Percentiles rank a stretch among this genome's conserved stretches.
These are phyloP conservation scores for Hydractinia echinata DNA, from an alignment of 30 jellyfish, hydroid and myxozoan genomes.

Conservation along the genomic window DNA sequence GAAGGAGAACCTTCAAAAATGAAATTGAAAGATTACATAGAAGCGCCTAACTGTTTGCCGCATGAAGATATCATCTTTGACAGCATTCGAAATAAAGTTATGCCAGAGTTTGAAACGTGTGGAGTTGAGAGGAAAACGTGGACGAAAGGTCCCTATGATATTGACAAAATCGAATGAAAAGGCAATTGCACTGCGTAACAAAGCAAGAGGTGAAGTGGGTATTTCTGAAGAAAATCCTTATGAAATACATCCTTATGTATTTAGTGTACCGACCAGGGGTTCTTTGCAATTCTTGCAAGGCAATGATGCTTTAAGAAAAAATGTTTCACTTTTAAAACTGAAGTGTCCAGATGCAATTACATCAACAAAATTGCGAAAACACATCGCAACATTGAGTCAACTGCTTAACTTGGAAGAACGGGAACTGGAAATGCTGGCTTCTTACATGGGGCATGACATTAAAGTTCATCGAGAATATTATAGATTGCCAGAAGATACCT, in stretches of 20 bases:
- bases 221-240: constrained; percentile 27
- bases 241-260: constrained; percentile 33
- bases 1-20: too few relatives aligned
- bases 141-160: constrained; percentile 36
- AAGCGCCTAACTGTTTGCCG: not conserved
- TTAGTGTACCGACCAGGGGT: constrained; percentile 49
- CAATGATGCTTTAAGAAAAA: constrained; percentile 37
- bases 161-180: constrained; percentile 8
- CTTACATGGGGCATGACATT: constrained; percentile 56
- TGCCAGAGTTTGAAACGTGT: constrained; percentile 34
- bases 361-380: constrained; percentile 39
- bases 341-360: constrained; percentile 43
- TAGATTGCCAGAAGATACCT: constrained; percentile 46
- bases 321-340: constrained; percentile 8
- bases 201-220: constrained; percentile 33
- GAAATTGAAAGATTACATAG: too few relatives aligned
- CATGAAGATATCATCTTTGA: constrained; percentile 37
- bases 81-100: constrained; percentile 39
- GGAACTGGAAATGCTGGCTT: constrained; percentile 53
- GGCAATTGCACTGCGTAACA: constrained; percentile 2
- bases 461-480: constrained; percentile 53
- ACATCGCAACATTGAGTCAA: constrained; percentile 51
- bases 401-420: constrained; percentile 34
- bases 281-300: constrained; percentile 41
- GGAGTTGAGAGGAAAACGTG: constrained; percentile 35